Base-by-base conservation (phyloP, 2,888 invertebrate species). In the Tinea semifulvella region DNA sequence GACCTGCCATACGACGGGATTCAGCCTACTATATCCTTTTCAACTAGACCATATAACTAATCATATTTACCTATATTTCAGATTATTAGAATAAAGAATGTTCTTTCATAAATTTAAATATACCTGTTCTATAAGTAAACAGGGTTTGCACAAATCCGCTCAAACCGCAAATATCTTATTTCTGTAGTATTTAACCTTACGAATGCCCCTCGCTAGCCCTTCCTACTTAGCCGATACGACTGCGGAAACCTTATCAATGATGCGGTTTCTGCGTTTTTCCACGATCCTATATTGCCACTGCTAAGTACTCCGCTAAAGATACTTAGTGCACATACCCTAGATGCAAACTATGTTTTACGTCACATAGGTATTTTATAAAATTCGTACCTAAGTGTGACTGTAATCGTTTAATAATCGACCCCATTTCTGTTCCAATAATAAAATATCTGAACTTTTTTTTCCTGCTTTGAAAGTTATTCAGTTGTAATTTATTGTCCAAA, bases 21-120 rank as follows among this genome's bases (percentile, higher is more conserved):
- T 83, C 92, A 92, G 84, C 93, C 94, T 88, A 92, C 94, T 87
- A 94, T 95, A 92, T 94, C 94, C 91, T 94, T 94, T 92, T 88
- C 85, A 85, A 87, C n/a, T 84, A 80, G 54, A 59, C 44, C 2
- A 13, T 22, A n/a, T 40, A 7, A 39, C 4, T 39, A 22, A 40
- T 40, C 5, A 38, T 38, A 66, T 46, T 31, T 44, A 44, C 43
- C n/a, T n/a, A n/a, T n/a, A n/a, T 42, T 36, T 36, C 36, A 36
- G 17, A 22, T 7, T 7, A 5, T 22, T 22, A 22, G 8, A 22
- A 5, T 22, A 22, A 22, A 49, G 20, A 36, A 19, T 44, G 46
- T 38, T 16, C 46, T 38, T 47, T 42, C 40, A 47, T 47, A 47
- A 45, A 49, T 25, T 14, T 16, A 31, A 28, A 31, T 46, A 36